Evolutionary conservation across 1,140 invertebrate species (phyloP).

Genomic region (Polypedilum vanderplanki): DNA sequence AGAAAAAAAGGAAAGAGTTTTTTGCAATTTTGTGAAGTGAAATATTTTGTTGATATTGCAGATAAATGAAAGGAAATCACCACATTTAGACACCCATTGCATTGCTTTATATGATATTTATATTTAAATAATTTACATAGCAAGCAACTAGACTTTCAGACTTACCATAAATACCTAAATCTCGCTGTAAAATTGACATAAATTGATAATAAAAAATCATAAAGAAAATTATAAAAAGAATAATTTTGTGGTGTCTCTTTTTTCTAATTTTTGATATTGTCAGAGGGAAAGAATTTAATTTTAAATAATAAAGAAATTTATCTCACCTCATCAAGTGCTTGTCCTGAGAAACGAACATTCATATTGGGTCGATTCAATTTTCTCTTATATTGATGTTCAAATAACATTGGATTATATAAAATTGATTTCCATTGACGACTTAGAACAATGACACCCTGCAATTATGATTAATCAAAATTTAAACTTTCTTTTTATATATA

Average conservation of each 20-base stretch:
- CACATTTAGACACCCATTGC: not conserved
- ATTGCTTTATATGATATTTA: not conserved
- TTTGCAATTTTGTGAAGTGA: not conserved
- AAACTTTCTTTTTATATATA: no score
- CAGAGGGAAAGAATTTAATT: conserved; percentile 28
- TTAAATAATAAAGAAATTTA: conserved; percentile 30
- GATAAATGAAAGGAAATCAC: not conserved
- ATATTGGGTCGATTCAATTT: conserved; percentile 68
- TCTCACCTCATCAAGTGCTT: conserved; percentile 69
- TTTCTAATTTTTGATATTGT: not conserved
- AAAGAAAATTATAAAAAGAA: not conserved
- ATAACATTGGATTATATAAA: conserved; percentile 82
- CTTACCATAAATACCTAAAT: not conserved
- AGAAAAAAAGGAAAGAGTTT: no score
- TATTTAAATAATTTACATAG: not conserved
- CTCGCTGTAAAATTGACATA: not conserved
- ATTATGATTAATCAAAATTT: conserved; percentile 32
- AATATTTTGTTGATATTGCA: not conserved
- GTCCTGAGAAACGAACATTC: conserved; percentile 81
- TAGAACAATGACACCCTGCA: conserved; percentile 78
- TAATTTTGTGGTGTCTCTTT: no score
- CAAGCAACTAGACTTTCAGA: not conserved
- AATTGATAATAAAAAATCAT: not conserved
- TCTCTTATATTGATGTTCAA: conserved; percentile 83
- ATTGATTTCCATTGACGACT: conserved; percentile 96